Conservation (phyloP, 2,888 invertebrate species). For the Aproaerema taeniolella region DNA sequence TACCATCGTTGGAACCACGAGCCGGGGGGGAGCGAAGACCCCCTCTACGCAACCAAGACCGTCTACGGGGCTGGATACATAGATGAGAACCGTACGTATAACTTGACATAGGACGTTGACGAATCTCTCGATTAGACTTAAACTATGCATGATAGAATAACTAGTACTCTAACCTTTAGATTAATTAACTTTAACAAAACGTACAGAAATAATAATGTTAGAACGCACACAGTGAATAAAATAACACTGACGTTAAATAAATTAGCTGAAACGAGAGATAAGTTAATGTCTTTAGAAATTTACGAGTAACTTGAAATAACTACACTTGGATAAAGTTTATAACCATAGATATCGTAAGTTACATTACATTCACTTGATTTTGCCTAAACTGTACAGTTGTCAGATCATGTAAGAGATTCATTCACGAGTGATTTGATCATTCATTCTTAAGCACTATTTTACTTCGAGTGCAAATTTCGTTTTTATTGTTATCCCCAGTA, state of each 20-base stretch:
- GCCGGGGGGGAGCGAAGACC: constrained; percentile 71
- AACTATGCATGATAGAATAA: constrained; percentile 16
- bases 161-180: too few relatives aligned
- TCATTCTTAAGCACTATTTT: constrained; percentile 37
- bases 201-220: constrained; percentile 5
- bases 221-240: constrained; percentile 11
- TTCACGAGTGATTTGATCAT: constrained; percentile 32
- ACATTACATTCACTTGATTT: constrained; percentile 50
- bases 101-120: constrained; percentile 35
- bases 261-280: constrained; percentile 34
- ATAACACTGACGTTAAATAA: too few relatives aligned
- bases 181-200: constrained; percentile 1
- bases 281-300: constrained; percentile 40
- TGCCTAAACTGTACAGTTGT: constrained; percentile 58
- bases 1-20: constrained; percentile 71
- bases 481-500: constrained; percentile 40
- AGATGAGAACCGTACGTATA: constrained; percentile 76
- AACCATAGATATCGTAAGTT: constrained; percentile 76
- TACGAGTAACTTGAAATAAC: constrained; percentile 38
- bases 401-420: constrained; percentile 18
- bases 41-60: constrained; percentile 76
- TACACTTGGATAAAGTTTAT: constrained; percentile 47
- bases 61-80: constrained; percentile 74
- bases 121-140: constrained; percentile 26
- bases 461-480: constrained; percentile 39